A percentile compares a stretch with the other conserved stretches of the same genome.
Conservation (phyloP, 2,888 invertebrate genomes). For the Eupithecia vulgata region DNA sequence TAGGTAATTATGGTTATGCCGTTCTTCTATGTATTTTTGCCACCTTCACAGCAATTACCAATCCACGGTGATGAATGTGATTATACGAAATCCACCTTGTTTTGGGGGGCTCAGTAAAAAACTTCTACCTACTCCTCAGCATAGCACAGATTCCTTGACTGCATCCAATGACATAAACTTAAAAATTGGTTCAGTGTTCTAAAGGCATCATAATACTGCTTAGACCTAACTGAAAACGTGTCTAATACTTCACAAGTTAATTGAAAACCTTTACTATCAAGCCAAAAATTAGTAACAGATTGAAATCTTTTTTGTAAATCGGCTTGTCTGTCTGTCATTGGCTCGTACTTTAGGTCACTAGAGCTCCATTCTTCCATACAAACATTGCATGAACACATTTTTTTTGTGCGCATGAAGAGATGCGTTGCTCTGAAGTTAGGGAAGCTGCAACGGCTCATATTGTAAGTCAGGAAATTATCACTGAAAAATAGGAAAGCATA, state of each 20-base stretch:
- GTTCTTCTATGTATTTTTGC: no score
- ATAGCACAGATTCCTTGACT: background rate
- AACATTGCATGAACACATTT: constrained; percentile 9
- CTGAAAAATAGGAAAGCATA: background rate
- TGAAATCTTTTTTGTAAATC: background rate
- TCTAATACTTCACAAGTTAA: background rate
- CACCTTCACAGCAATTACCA: no score
- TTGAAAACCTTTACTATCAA: background rate
- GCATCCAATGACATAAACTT: background rate
- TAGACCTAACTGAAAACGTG: background rate
- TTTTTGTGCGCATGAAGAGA: background rate
- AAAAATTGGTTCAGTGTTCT: background rate
- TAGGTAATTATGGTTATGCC: no score
- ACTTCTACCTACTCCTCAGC: background rate
- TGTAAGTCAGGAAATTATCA: background rate
- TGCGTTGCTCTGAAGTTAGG: background rate
- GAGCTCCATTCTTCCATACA: background rate
- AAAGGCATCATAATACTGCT: background rate
- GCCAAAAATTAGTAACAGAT: background rate
- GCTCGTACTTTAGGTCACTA: background rate
- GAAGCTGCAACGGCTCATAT: background rate
- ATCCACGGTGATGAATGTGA: no score
- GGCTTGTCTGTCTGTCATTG: background rate
- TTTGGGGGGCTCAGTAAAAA: no score
- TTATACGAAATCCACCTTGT: no score